Base-by-base conservation (phyloP, 2,113 vertebrate genomes). In the Panurus biarmicus region DNA sequence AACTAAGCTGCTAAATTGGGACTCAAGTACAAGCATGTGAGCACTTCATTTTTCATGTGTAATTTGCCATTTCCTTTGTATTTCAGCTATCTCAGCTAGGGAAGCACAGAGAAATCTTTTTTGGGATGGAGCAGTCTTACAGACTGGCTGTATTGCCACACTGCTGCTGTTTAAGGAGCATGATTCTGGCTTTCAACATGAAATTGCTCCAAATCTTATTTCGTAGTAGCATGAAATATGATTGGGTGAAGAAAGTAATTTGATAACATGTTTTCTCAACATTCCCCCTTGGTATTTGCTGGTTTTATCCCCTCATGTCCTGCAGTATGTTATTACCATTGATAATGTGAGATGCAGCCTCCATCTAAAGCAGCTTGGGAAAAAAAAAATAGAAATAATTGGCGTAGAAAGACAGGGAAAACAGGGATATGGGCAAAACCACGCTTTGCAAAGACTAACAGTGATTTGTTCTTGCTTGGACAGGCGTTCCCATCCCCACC, bases 401-500 rank as follows among this genome's bases (percentile, higher is more conserved):
- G 42, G 23, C 16, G 5, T 13, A 14, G 45, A 77, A 69, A 62
- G 61, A 28, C 10, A 3, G 66, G 66, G 48, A 57, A 76, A 24
- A 15, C 13, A 13, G 62, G 10, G 48, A 14, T 38, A 8, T 4
- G 18, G 35, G 42, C 51, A 38, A 45, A 65, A 53, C 5, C 3
- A 1, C 1, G 36, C 16, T 35, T 6, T 70, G 19, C 9, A 5
- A 35, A 36, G 23, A 14, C 23, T 51, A 12, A 69, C 3, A 24
- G 35, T 1, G 23, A 72, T 24, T 1, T 14, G 1, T 33, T 18
- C 25, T 4, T 11, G 19, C 7, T 28, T 0, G 84, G 2, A 1
- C 72, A 99, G 99, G 99, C 13, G 94, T 98, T 56, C 99, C 99
- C 8, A 94, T 97, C 53, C 99, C 99, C 44, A 97, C 96, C 42